A percentile compares a stretch with the other conserved stretches of the same genome.
These are phyloP conservation scores for Melanotus villosus DNA, from an alignment of 2,888 invertebrate species.

Conservation along the genomic window DNA sequence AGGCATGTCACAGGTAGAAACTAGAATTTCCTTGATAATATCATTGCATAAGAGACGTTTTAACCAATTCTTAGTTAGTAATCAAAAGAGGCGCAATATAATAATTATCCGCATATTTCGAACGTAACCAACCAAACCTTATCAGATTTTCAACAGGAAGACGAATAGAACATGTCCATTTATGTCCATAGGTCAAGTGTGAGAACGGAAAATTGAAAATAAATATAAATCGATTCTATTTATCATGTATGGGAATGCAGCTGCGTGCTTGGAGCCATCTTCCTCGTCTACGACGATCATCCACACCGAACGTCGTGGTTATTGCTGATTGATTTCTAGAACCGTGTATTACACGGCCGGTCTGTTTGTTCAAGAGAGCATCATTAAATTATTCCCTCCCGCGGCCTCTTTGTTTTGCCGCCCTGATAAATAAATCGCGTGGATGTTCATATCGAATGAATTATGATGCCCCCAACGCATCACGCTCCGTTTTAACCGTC, in stretches of 20 bases:
- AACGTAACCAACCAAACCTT: not conserved
- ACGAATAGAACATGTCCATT: not conserved
- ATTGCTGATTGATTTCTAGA: constrained; percentile 66
- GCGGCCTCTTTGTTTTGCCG: constrained; percentile 62
- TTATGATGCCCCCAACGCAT: constrained; percentile 58
- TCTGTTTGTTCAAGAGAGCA: constrained; percentile 64
- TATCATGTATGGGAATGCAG: constrained; percentile 45
- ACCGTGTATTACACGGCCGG: constrained; percentile 66
- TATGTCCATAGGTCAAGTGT: not conserved
- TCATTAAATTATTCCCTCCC: constrained; percentile 67
- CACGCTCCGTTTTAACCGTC: constrained; percentile 41
- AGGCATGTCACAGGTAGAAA: no score
- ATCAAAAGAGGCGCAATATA: not conserved
- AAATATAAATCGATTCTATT: constrained; percentile 27
- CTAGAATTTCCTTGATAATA: no score
- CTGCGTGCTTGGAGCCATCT: constrained; percentile 52
- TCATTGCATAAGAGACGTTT: no score
- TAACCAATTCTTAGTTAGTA: no score
- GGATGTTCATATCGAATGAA: constrained; percentile 59
- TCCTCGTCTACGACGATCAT: constrained; percentile 44
- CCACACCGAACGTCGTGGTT: constrained; percentile 57
- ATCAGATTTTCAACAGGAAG: not conserved
- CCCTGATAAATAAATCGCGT: constrained; percentile 60
- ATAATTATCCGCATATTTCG: not conserved
- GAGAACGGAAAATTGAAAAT: constrained; percentile 15